These are phyloP conservation scores for Microtus ochrogaster DNA, from an alignment of 2,113 vertebrate genomes.

Conservation along the genomic window DNA sequence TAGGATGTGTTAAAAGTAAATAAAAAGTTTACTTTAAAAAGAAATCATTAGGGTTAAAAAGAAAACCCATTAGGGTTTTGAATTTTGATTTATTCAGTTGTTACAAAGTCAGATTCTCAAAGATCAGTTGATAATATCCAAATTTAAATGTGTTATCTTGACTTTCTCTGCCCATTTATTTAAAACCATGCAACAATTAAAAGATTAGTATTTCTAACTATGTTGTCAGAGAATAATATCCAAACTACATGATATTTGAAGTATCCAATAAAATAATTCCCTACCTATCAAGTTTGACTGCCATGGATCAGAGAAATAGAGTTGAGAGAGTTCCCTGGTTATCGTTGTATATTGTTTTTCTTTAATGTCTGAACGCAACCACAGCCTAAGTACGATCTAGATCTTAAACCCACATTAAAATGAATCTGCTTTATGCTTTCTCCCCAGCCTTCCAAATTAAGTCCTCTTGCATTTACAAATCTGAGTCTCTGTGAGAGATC, in stretches of 20 bases:
- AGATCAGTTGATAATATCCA: neutral
- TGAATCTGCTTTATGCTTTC: neutral
- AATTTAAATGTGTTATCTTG: neutral
- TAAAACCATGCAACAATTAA: neutral
- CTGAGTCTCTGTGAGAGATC: too few relatives aligned
- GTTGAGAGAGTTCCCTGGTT: too few relatives aligned
- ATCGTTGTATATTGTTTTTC: neutral
- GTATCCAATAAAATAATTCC: neutral
- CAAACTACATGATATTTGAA: neutral
- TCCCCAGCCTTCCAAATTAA: neutral
- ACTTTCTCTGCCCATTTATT: neutral
- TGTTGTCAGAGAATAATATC: neutral
- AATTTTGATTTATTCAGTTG: neutral
- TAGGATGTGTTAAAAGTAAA: neutral
- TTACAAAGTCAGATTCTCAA: neutral
- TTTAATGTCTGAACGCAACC: neutral
- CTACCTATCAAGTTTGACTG: rapidly evolving
- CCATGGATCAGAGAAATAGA: neutral
- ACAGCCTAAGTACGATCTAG: neutral
- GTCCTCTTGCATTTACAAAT: neutral
- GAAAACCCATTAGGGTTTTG: too few relatives aligned
- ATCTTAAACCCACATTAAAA: too few relatives aligned
- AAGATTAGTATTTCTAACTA: neutral
- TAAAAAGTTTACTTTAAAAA: neutral
- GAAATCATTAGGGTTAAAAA: too few relatives aligned